Evolutionary conservation across 2,797 vertebrate species (phyloP), one percentile per base, ranked within the genome.

Genomic region (Microhierax caerulescens): DNA sequence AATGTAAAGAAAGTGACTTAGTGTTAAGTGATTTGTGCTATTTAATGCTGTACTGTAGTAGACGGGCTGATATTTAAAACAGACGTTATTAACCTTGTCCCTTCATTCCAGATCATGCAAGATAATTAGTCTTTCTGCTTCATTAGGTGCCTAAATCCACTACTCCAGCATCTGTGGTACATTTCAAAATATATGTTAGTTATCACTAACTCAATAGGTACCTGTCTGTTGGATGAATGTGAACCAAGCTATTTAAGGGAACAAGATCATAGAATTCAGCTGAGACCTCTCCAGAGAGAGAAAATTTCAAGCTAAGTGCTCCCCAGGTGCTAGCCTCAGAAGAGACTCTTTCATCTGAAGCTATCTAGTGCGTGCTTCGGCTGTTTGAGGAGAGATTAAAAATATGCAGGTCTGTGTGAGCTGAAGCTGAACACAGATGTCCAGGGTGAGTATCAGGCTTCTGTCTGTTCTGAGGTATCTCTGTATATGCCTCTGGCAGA

Each of bases 81-180:
- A 93, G 84, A 70, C 4, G 1, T 88, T 78, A 86, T 78, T 83
- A 90, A 78, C 51, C 27, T 88, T 88, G 34, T 84, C 27, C 69
- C 17, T 86, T 93, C 70, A 92, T 45, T 32, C 14, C 47, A 85
- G 36, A 89, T 67, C 60, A 70, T 67, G 14, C 32, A 89, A 96
- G 80, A 76, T 85, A 94, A 92, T 89, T 74, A 51, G 9, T n/a
- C n/a, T 79, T 96, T 92, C 54, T 93, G 39, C 86, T 91, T 92
- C 72, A 77, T 91, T 85, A 91, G 5, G 13, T 73, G 39, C 41
- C 48, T 89, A 85, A 85, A 89, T 77, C 74, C 32, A 63, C 63
- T 65, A 13, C n/a, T 73, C 13, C 1, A 25, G 10, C 32, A 92
- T 30, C 43, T 63, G 36, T 48, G 36, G 51, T 14, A 17, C 76